A percentile compares a stretch with the other conserved stretches of the same genome.
Conservation (phyloP, 1,140 invertebrate genomes). For the Rhopalosiphum maidis region DNA sequence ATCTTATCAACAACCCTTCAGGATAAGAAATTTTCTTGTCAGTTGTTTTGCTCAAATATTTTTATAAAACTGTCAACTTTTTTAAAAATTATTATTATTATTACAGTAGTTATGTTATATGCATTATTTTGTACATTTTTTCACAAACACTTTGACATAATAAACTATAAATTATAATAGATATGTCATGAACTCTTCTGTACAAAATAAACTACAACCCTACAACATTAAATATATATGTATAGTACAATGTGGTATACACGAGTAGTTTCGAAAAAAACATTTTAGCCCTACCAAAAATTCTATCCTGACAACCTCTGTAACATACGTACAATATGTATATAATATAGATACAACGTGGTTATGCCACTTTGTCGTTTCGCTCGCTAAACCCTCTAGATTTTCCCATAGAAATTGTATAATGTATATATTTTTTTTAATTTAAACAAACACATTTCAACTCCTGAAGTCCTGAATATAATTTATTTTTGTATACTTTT, state of each 20-base stretch:
- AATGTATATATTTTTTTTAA: not conserved
- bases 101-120: not conserved
- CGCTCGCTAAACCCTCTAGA: not conserved
- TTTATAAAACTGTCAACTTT: not conserved
- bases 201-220: not conserved
- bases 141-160: not conserved
- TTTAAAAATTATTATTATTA: not conserved
- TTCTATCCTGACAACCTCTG: not conserved
- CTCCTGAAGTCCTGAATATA: not conserved
- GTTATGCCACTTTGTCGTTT: not conserved
- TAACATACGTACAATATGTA: not conserved
- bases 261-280: not conserved
- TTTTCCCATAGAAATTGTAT: not conserved
- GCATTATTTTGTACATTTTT: not conserved
- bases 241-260: not conserved
- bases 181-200: not conserved
- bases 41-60: not conserved
- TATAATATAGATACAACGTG: not conserved
- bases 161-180: conserved; percentile 10
- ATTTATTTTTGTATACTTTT: not conserved
- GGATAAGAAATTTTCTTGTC: not conserved
- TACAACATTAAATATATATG: not conserved
- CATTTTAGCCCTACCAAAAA: not conserved
- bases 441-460: not conserved
- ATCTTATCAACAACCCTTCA: not conserved